Conservation (phyloP, 2,113 vertebrate species). For the Sinosuthora webbiana region DNA sequence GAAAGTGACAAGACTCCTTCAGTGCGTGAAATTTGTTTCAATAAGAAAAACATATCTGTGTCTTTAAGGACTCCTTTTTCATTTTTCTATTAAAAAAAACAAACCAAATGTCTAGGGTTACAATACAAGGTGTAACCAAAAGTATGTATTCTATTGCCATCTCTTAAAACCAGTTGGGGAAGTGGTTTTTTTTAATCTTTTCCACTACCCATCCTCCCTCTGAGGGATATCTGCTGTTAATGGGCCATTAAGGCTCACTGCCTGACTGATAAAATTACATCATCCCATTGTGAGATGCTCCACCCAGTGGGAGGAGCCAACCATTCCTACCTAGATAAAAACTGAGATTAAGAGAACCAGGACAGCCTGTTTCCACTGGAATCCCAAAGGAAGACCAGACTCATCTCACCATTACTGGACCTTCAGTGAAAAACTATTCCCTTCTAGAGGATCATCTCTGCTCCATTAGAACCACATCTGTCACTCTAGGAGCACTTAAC, state of each 20-base stretch:
- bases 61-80: not conserved
- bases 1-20: not conserved
- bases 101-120: not conserved
- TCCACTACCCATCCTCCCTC: not conserved
- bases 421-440: not conserved
- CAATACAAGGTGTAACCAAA: not conserved
- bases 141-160: not conserved
- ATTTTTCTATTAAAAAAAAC: not conserved
- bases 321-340: not conserved
- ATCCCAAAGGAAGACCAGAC: not conserved
- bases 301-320: not conserved
- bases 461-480: not conserved
- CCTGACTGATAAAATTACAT: not conserved
- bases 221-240: not conserved
- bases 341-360: not conserved
- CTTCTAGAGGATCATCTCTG: not conserved
- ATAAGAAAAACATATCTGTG: fast-evolving
- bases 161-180: not conserved
- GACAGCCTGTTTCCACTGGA: not conserved
- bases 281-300: not conserved
- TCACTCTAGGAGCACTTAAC: not conserved
- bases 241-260: not conserved
- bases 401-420: not conserved
- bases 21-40: fast-evolving
- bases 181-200: not conserved